Evolutionary conservation across 2,113 vertebrate genomes (phyloP), one percentile per base, ranked within the genome.

Genomic region (Glaucidium brasilianum): DNA sequence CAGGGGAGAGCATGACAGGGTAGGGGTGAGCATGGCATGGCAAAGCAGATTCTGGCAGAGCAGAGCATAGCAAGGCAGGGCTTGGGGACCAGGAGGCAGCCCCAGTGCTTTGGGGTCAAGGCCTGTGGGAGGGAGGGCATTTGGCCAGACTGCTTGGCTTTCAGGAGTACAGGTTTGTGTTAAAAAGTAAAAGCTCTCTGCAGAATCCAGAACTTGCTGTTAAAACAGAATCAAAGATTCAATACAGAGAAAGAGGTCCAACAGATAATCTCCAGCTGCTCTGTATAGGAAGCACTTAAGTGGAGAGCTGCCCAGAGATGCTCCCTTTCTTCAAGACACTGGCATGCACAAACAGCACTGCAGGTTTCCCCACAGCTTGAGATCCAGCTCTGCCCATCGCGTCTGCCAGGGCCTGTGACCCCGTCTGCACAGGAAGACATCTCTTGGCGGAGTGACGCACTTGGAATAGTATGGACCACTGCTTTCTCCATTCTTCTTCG

Each of bases 401-500:
- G 47, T 55, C 63, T 95, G 90, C 90, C 88, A 96, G 83, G 53
- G 55, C 79, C 71, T 60, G 35, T 87, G 86, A 94, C 82, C 62
- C 41, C 1, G 12, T 87, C 75, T 90, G 62, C 60, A 58, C 10
- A 68, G 45, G 58, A 89, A 63, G 74, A 74, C 45, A 81, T 43
- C 72, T 91, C 62, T 67, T 80, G 75, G 80, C 1, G 1, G 88
- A 71, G 64, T 87, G 85, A 81, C 0, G 0, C 75, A 45, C 53
- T 90, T 7, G 10, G 87, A 77, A 55, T 60, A 60, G 23, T 67
- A 69, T 8, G 86, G 88, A 78, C 83, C 58, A 27, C 73, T 91
- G 91, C 78, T 37, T 83, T 68, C 80, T 86, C 66, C 88, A 82
- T 95, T 97, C 91, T 94, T 78, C 88, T 87, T 32, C 45, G 50